A percentile compares a stretch with the other conserved stretches of the same genome.
phyloP scores from a whole-genome alignment of 2,113 vertebrate species.

The Odontesthes bonariensis region DNA sequence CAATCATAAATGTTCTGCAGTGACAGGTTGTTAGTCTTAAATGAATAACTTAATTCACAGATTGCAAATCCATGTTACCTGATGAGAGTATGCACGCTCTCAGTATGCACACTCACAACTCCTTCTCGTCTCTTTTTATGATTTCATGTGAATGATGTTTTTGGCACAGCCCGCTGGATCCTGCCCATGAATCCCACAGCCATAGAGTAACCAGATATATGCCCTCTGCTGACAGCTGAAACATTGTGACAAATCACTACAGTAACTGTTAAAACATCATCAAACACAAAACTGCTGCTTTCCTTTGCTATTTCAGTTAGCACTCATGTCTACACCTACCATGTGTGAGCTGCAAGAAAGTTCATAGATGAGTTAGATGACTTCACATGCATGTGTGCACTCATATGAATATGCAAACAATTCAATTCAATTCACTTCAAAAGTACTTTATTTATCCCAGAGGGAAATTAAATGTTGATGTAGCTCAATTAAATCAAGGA shows the following conservation, averaged over 20 bases:
- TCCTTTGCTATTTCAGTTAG: slow-evolving; percentile 12
- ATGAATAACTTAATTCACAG: slow-evolving; percentile 50
- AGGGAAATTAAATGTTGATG: too few species aligned
- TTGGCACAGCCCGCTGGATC: slow-evolving; percentile 8
- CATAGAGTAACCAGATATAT: slow-evolving; percentile 14
- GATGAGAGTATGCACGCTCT: slow-evolving; percentile 28
- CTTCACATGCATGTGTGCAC: too few species aligned
- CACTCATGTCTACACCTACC: not conserved
- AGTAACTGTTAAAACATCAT: slow-evolving; percentile 48
- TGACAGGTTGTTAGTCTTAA: slow-evolving; percentile 43
- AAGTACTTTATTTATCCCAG: too few species aligned
- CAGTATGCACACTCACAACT: not conserved
- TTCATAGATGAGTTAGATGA: too few species aligned
- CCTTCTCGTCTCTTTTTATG: not conserved
- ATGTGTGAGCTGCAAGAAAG: not conserved
- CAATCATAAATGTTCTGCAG: slow-evolving; percentile 13
- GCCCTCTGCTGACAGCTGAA: slow-evolving; percentile 38
- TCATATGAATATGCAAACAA: too few species aligned
- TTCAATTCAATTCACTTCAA: too few species aligned
- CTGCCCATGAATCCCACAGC: slow-evolving; percentile 22
- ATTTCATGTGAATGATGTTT: slow-evolving; percentile 25
- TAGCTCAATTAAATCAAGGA: too few species aligned
- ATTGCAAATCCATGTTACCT: slow-evolving; percentile 17
- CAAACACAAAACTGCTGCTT: slow-evolving; percentile 19
- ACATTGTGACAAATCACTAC: slow-evolving; percentile 45